Conservation (phyloP, 2,888 invertebrate species). For the Amorpha juglandis region DNA sequence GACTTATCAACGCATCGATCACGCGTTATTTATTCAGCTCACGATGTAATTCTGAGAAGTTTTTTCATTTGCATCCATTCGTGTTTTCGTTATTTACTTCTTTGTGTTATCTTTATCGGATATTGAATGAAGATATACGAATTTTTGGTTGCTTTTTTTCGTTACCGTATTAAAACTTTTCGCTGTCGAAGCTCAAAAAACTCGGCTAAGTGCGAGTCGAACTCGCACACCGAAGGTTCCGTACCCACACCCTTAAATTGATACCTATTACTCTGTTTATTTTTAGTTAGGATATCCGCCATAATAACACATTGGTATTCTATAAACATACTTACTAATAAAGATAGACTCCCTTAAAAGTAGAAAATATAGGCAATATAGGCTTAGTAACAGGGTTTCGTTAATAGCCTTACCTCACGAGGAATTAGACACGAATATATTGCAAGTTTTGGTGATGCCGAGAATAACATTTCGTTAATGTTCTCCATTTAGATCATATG, state of each 20-base stretch:
- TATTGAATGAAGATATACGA: conserved; percentile 61
- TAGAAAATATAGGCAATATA: too few species aligned
- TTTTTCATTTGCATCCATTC: conserved; percentile 77
- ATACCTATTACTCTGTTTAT: too few species aligned
- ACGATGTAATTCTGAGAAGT: conserved; percentile 73
- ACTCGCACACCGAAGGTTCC: too few species aligned
- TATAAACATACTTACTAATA: too few species aligned
- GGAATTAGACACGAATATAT: conserved; percentile 76
- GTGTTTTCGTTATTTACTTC: conserved; percentile 66
- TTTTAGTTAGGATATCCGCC: not conserved
- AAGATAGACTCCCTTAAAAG: too few species aligned
- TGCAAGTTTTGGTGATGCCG: conserved; percentile 73
- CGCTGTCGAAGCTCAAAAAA: conserved; percentile 25
- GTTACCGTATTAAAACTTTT: conserved; percentile 8
- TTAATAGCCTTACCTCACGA: too few species aligned
- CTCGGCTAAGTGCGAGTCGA: too few species aligned
- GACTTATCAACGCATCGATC: conserved; percentile 79
- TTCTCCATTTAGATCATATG: conserved; percentile 76
- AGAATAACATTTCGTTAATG: conserved; percentile 80
- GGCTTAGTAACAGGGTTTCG: too few species aligned
- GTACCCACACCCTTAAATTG: too few species aligned
- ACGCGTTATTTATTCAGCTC: conserved; percentile 75
- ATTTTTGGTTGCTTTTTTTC: conserved; percentile 40
- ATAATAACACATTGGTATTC: too few species aligned
- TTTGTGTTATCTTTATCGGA: conserved; percentile 65